These are phyloP conservation scores for Hydropotes inermis DNA, from an alignment of 2,113 vertebrate genomes.

Conservation along the genomic window DNA sequence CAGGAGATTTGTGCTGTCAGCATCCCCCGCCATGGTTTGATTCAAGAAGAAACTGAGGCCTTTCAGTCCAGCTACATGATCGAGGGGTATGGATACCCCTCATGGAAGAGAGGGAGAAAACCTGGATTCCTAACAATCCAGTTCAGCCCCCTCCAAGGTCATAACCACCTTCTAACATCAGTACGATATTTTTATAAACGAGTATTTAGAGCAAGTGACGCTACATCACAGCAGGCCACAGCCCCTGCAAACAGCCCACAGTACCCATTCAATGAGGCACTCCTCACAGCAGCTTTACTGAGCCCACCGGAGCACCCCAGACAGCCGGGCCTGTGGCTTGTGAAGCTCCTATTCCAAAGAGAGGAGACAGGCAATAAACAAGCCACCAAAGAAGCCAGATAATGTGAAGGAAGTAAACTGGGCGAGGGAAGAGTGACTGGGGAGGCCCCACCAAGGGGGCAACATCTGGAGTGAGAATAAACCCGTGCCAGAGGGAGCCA, in stretches of 20 bases:
- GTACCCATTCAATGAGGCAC: rapidly evolving
- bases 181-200: background rate
- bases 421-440: background rate
- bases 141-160: background rate
- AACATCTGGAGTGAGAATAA: background rate
- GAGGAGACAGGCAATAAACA: background rate
- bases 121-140: background rate
- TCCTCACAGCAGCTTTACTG: background rate
- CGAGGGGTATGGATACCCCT: background rate
- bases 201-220: background rate
- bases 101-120: background rate
- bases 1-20: background rate
- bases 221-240: background rate
- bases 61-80: background rate
- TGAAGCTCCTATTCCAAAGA: background rate
- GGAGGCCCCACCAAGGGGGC: background rate
- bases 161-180: background rate
- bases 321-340: background rate
- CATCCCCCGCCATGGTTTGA: background rate
- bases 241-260: background rate
- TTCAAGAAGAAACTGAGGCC: background rate
- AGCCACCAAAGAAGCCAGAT: background rate
- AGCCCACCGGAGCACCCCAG: background rate
- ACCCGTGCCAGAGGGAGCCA: rapidly evolving
- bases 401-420: background rate